These are phyloP conservation scores for Gonatopus flavifemur DNA, from an alignment of 1,140 invertebrate genomes.

Conservation along the genomic window DNA sequence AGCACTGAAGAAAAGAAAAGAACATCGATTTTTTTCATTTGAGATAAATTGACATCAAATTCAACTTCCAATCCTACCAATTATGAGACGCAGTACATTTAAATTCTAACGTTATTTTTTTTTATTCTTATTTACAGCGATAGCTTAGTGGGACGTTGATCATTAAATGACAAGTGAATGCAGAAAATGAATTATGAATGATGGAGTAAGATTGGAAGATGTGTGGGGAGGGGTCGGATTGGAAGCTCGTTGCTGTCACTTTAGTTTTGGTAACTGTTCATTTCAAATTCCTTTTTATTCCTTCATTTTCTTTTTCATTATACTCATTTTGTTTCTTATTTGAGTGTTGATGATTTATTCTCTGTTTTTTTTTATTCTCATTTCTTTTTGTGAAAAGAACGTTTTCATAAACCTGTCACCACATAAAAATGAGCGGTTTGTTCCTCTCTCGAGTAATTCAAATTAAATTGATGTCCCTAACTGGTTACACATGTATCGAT, in stretches of 20 bases:
- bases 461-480: too few species aligned
- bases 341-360: too few species aligned
- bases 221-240: constrained; percentile 43
- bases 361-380: not conserved
- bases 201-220: constrained; percentile 37
- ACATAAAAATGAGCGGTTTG: too few species aligned
- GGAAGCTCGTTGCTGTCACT: constrained; percentile 43
- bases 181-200: too few species aligned
- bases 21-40: constrained; percentile 3
- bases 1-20: not conserved
- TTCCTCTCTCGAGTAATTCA: too few species aligned
- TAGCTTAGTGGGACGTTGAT: constrained; percentile 54
- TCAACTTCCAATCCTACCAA: constrained; percentile 45
- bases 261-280: constrained; percentile 39
- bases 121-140: constrained; percentile 51
- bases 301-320: constrained; percentile 31
- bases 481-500: too few species aligned
- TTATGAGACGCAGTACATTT: constrained; percentile 13
- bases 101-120: constrained; percentile 21
- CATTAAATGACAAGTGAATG: constrained; percentile 37
- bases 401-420: too few species aligned
- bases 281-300: constrained; percentile 49
- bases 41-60: constrained; percentile 14
- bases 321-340: constrained; percentile 9
- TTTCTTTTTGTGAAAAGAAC: too few species aligned